Conservation (phyloP, 2,888 invertebrate species). For the Rapana venosa region DNA sequence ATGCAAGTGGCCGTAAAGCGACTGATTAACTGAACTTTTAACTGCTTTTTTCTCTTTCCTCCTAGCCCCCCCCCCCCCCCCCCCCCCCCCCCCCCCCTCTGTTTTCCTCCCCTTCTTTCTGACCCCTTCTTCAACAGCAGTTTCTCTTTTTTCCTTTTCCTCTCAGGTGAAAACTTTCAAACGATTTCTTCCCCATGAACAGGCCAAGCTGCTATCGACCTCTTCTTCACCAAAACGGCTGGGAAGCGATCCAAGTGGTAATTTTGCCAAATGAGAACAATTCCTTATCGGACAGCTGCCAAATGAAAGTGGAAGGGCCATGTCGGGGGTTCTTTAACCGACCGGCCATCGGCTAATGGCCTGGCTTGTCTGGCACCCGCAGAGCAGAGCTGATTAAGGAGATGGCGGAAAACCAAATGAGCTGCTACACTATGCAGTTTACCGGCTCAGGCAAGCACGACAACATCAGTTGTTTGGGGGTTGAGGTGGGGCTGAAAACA, state of each 20-base stretch:
- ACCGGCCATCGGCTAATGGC: background rate
- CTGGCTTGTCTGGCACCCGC: background rate
- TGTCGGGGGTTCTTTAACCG: background rate
- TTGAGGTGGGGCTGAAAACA: too few relatives aligned
- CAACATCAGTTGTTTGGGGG: too few relatives aligned
- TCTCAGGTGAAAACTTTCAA: background rate
- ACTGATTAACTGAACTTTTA: too few relatives aligned
- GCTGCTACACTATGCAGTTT: background rate
- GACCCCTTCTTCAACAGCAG: background rate
- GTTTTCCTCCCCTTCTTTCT: background rate
- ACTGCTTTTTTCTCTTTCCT: too few relatives aligned
- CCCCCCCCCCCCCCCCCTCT: background rate
- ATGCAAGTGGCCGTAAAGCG: too few relatives aligned
- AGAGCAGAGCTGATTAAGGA: background rate
- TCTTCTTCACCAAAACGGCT: background rate
- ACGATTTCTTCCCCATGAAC: background rate
- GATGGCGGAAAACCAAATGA: background rate
- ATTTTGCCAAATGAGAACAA: constrained; percentile 25
- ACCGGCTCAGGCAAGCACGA: too few relatives aligned
- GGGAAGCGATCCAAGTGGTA: constrained; percentile 14
- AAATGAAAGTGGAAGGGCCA: background rate
- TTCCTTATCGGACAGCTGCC: constrained; percentile 16
- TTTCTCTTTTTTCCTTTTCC: background rate
- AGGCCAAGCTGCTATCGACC: background rate
- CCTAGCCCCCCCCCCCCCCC: background rate